Evolutionary conservation across 2,888 invertebrate genomes (phyloP).

Genomic region (Ischnura elegans): DNA sequence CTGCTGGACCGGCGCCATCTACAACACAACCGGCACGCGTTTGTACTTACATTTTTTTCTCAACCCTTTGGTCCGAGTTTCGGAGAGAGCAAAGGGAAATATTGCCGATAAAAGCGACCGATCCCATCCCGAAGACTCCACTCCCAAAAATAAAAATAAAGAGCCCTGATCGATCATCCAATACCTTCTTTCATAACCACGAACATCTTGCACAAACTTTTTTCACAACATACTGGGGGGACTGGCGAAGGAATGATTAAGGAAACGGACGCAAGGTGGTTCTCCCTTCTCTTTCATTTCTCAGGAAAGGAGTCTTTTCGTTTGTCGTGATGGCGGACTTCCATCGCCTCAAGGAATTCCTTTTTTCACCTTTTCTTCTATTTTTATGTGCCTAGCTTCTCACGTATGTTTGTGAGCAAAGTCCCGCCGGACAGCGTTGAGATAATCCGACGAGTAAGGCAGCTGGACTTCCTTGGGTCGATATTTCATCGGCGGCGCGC

Average conservation of each 20-base stretch:
- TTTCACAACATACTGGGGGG: background rate
- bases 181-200: background rate
- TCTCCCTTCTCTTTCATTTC: background rate
- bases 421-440: background rate
- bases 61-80: background rate
- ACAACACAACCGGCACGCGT: background rate
- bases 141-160: background rate
- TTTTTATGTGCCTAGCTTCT: background rate
- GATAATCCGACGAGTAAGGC: background rate
- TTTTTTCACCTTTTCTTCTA: background rate
- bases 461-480: background rate
- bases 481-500: background rate
- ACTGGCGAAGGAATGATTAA: background rate
- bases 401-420: background rate
- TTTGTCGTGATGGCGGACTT: background rate
- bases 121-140: background rate
- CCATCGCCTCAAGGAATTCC: background rate
- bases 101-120: background rate
- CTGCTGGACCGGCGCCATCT: constrained; percentile 1
- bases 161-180: background rate
- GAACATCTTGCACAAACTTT: background rate
- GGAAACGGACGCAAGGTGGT: background rate
- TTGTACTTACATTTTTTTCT: background rate
- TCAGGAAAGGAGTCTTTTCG: background rate
- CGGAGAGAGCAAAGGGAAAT: background rate